Evolutionary conservation across 2,888 invertebrate genomes (phyloP).

Genomic region (Nymphalis c-album): DNA sequence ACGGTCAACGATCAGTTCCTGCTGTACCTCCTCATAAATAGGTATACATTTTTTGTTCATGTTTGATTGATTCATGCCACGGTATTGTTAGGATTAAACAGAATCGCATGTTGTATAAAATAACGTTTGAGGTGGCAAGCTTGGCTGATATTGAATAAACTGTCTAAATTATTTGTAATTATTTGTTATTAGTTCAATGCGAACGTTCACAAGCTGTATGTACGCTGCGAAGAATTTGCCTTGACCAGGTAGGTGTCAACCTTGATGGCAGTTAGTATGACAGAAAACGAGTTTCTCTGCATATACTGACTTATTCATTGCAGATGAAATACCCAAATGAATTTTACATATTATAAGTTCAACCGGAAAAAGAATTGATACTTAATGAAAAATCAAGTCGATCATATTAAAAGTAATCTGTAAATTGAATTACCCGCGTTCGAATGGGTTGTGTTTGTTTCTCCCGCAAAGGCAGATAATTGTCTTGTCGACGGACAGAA

Average conservation of each 20-base stretch:
- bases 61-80: conserved; percentile 63
- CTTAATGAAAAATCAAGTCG: conserved; percentile 6
- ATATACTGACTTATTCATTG: conserved; percentile 32
- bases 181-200: conserved; percentile 19
- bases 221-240: conserved; percentile 53
- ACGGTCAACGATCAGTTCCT: conserved; percentile 65
- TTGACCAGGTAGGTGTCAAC: conserved; percentile 68
- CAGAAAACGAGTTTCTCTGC: conserved; percentile 56
- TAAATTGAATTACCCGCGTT: conserved; percentile 71
- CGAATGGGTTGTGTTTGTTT: conserved; percentile 73
- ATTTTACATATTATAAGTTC: conserved; percentile 8
- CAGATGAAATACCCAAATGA: conserved; percentile 24
- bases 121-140: conserved; percentile 48
- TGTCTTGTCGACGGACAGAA: conserved; percentile 77
- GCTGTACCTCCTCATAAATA: conserved; percentile 50
- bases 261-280: conserved; percentile 62
- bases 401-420: conserved; percentile 19
- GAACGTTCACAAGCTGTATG: conserved; percentile 38
- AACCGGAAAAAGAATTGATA: not conserved
- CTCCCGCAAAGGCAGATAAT: conserved; percentile 79
- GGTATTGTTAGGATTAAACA: conserved; percentile 59
- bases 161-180: conserved; percentile 16
- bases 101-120: conserved; percentile 50
- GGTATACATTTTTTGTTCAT: conserved; percentile 59
- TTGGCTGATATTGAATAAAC: conserved; percentile 10